Base-by-base conservation (phyloP, 2,888 invertebrate genomes). In the Formica aserva region DNA sequence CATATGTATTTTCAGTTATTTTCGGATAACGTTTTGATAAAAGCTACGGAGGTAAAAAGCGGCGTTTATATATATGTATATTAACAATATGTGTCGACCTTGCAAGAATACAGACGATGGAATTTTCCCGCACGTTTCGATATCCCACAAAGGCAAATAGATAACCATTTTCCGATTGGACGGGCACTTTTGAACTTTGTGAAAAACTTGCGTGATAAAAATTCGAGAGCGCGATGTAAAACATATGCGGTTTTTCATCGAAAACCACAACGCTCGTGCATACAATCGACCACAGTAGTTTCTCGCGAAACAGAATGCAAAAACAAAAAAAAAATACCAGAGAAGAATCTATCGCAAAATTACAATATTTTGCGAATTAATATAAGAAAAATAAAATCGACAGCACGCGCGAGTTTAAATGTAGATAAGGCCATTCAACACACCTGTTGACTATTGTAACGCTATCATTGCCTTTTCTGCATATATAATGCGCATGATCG, bases 181-280 rank as follows among this genome's bases (percentile, higher is more conserved):
- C 48, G 45, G 57, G 13, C 78, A 78, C 78, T 45, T 80, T 45
- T 74, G 26, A 60, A 75, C 35, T 60, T 18, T 60, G 35, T 75
- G 78, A 74, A 80, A 80, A 80, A 60, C 60, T 60, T 80, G 78
- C 75, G 60, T 63, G 75, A 32, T 45, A 75, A 80, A 80, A 80
- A 75, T 78, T 78, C 57, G 57, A 74, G 29, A 55, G 35, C 29
- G 77, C 71, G 74, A 57, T 41, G 60, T 45, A 35, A 74, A 60
- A 60, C 60, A n/a, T 15, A 74, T 45, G 57, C 4, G n/a, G 8
- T 77, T 74, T 57, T 57, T 74, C 32, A 75, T 57, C 41, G 32
- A 22, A 80, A 78, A 80, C 75, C 78, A 45, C 78, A 80, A 11
- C 41, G 41, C 75, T 52, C 52, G n/a, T 52, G 22, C 22, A 57